Evolutionary conservation across 2,797 vertebrate genomes (phyloP).

Genomic region (Tragelaphus eurycerus): DNA sequence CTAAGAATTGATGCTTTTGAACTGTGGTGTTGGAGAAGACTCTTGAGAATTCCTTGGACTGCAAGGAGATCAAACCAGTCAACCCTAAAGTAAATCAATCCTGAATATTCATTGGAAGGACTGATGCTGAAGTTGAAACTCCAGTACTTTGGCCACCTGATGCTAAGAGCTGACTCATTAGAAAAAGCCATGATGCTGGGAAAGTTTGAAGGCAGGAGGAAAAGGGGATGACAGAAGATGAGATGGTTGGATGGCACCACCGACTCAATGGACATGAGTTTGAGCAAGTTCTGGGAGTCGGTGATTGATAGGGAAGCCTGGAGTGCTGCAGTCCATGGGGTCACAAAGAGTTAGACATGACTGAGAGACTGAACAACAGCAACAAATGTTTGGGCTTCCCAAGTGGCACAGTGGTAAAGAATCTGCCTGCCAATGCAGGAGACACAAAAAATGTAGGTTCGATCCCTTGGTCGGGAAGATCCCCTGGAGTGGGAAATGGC

Average conservation of each 20-base stretch:
- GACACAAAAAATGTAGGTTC: not conserved
- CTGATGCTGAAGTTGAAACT: not conserved
- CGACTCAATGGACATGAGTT: not conserved
- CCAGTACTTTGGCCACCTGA: not conserved
- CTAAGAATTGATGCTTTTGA: not conserved
- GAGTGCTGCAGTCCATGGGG: not conserved
- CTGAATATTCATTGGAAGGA: not conserved
- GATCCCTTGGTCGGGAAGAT: not conserved
- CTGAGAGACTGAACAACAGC: not conserved
- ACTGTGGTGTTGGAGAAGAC: not conserved
- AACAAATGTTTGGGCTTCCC: not conserved
- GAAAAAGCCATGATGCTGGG: not conserved
- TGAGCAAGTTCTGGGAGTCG: not conserved
- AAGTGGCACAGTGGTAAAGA: not conserved
- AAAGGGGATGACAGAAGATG: not conserved
- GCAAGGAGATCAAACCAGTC: not conserved
- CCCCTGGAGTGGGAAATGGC: not conserved
- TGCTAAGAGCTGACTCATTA: not conserved
- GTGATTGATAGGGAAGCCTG: not conserved
- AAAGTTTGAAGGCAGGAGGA: not conserved
- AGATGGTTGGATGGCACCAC: not conserved
- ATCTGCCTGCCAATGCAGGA: not conserved
- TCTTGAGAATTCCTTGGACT: not conserved
- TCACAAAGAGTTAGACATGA: not conserved
- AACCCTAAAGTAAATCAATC: not conserved